A percentile compares a stretch with the other conserved stretches of the same genome.
Evolutionary conservation across 2,797 vertebrate genomes (phyloP).

Genomic region (Coreius guichenoti): DNA sequence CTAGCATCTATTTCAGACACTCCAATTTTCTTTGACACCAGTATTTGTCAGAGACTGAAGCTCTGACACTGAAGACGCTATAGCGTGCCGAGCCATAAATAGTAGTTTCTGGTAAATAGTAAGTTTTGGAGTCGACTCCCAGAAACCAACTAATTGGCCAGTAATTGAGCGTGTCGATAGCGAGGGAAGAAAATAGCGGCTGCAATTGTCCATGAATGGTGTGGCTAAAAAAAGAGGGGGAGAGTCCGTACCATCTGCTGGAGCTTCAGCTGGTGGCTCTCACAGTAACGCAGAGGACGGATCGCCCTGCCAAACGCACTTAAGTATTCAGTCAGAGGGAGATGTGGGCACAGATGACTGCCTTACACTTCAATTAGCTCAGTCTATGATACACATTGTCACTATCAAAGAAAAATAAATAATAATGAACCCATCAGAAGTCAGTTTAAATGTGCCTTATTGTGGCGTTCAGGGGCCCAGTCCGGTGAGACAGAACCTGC

Average conservation of each 20-base stretch:
- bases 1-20: slow-evolving; percentile 39
- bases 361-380: slow-evolving; percentile 38
- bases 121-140: slow-evolving; percentile 45
- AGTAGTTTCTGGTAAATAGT: slow-evolving; percentile 39
- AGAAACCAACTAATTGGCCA: slow-evolving; percentile 50
- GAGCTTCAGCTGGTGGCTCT: slow-evolving; percentile 45
- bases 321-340: slow-evolving; percentile 22
- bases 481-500: slow-evolving; percentile 9
- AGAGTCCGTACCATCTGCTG: slow-evolving; percentile 52
- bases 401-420: slow-evolving; percentile 27
- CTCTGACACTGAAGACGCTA: slow-evolving; percentile 24
- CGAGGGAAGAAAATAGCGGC: slow-evolving; percentile 55
- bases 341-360: slow-evolving; percentile 54
- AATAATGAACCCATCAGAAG: slow-evolving; percentile 17
- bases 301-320: slow-evolving; percentile 49
- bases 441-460: not conserved
- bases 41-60: slow-evolving; percentile 39
- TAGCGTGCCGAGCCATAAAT: slow-evolving; percentile 34
- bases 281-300: slow-evolving; percentile 23
- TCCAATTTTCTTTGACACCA: slow-evolving; percentile 48
- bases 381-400: slow-evolving; percentile 32
- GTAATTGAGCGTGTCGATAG: slow-evolving; percentile 54
- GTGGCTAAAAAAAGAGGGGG: slow-evolving; percentile 43
- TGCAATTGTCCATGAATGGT: slow-evolving; percentile 51
- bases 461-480: not conserved